Percentiles rank a stretch among this genome's conserved stretches.
These are phyloP conservation scores for Allolobophora icterica DNA, from an alignment of 2,888 invertebrate genomes.

Conservation along the genomic window DNA sequence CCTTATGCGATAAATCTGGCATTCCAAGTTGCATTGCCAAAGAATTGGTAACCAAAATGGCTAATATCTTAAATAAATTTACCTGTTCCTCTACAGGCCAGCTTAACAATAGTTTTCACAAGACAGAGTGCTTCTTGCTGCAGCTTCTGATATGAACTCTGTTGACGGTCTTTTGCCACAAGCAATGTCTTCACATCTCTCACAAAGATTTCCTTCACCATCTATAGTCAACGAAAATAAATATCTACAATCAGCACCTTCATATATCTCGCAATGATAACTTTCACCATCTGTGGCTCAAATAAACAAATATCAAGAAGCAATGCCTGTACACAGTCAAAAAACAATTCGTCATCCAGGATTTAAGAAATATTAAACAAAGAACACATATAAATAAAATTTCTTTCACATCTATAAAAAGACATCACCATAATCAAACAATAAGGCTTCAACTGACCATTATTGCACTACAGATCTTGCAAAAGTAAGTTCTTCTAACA, in stretches of 20 bases:
- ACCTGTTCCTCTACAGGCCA: conserved; percentile 4
- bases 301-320: not conserved
- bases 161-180: conserved; percentile 9
- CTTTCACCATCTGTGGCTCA: not conserved
- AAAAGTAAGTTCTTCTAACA: too few species aligned
- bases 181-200: conserved; percentile 7
- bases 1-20: not conserved
- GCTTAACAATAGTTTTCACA: not conserved
- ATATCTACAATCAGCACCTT: not conserved
- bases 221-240: conserved; percentile 41
- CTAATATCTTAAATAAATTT: not conserved
- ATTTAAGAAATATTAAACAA: too few species aligned
- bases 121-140: conserved; percentile 20
- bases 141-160: conserved; percentile 1
- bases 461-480: too few species aligned
- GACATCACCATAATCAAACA: too few species aligned
- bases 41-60: not conserved
- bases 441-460: too few species aligned
- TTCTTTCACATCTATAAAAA: too few species aligned
- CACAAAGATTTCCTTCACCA: conserved; percentile 46
- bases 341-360: too few species aligned
- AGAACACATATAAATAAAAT: too few species aligned
- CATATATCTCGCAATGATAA: too few species aligned
- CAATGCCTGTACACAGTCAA: too few species aligned
- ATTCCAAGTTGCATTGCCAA: not conserved